A percentile compares a stretch with the other conserved stretches of the same genome.
phyloP scores from a whole-genome alignment of 2,113 vertebrate genomes.

The Alouatta palliata region DNA sequence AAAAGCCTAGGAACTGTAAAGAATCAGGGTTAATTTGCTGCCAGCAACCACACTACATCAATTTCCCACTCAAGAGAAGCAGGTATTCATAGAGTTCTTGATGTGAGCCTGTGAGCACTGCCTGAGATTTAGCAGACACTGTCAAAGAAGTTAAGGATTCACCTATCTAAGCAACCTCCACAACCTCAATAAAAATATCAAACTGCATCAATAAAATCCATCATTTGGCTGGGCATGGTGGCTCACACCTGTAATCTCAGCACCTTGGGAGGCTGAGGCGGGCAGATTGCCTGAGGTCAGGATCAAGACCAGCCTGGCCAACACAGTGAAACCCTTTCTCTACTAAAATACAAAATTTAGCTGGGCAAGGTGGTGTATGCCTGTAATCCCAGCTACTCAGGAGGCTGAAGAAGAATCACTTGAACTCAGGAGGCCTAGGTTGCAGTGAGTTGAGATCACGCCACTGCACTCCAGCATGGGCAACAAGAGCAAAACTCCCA shows the following conservation, averaged over 20 bases:
- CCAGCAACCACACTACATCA: not conserved
- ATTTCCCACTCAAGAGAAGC: not conserved
- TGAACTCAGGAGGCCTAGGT: too few species aligned
- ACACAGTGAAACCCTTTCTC: too few species aligned
- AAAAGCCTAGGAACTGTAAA: not conserved
- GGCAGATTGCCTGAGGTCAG: too few species aligned
- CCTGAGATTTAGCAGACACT: not conserved
- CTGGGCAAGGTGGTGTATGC: too few species aligned
- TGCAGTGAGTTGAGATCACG: too few species aligned
- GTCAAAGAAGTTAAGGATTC: not conserved
- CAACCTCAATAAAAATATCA: constrained; percentile 9
- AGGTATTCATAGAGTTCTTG: not conserved
- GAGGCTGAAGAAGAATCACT: too few species aligned
- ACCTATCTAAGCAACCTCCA: not conserved
- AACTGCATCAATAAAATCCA: not conserved
- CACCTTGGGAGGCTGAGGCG: too few species aligned
- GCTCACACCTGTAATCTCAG: too few species aligned
- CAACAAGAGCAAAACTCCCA: not conserved
- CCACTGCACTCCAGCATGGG: too few species aligned
- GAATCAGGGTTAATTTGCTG: not conserved
- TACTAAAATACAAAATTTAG: too few species aligned
- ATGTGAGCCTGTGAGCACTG: not conserved
- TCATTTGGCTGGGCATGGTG: not conserved
- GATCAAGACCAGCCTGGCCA: too few species aligned
- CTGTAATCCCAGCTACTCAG: too few species aligned